Percentiles rank a stretch among this genome's conserved stretches.
Evolutionary conservation across 2,888 invertebrate genomes (phyloP).

Genomic region (Ernsta delagoae): DNA sequence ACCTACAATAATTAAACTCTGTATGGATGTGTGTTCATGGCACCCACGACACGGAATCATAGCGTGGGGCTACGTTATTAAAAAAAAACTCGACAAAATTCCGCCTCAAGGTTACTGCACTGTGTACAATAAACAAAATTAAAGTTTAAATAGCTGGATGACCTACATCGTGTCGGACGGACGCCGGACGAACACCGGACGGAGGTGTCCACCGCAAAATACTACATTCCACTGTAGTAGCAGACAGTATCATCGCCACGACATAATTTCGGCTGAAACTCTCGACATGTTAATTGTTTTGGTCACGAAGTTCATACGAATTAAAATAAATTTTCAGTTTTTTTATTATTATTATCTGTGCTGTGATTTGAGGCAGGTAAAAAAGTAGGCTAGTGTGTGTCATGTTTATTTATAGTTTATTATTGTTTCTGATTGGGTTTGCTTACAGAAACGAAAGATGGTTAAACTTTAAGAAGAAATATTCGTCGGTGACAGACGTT

Average conservation of each 20-base stretch:
- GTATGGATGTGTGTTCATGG: too few relatives aligned
- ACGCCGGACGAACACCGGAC: background rate
- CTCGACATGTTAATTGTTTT: slow-evolving; percentile 4
- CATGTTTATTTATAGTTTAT: too few relatives aligned
- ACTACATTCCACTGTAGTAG: background rate
- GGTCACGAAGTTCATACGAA: background rate
- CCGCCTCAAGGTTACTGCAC: background rate
- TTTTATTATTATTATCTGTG: background rate
- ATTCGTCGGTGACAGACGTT: too few relatives aligned
- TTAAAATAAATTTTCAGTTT: background rate
- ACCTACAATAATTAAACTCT: too few relatives aligned
- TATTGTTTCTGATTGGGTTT: too few relatives aligned
- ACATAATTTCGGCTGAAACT: background rate
- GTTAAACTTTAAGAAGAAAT: too few relatives aligned
- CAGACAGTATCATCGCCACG: background rate
- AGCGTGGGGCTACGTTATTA: too few relatives aligned
- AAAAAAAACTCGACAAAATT: too few relatives aligned
- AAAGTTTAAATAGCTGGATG: background rate
- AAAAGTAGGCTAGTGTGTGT: too few relatives aligned
- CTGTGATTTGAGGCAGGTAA: too few relatives aligned
- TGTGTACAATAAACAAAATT: background rate
- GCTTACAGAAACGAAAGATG: too few relatives aligned
- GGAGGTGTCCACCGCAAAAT: slow-evolving; percentile 2
- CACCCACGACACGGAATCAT: too few relatives aligned
- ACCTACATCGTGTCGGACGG: background rate